Conservation (phyloP, 92 coral and sea anemone species). For the Micromussa lordhowensis region DNA sequence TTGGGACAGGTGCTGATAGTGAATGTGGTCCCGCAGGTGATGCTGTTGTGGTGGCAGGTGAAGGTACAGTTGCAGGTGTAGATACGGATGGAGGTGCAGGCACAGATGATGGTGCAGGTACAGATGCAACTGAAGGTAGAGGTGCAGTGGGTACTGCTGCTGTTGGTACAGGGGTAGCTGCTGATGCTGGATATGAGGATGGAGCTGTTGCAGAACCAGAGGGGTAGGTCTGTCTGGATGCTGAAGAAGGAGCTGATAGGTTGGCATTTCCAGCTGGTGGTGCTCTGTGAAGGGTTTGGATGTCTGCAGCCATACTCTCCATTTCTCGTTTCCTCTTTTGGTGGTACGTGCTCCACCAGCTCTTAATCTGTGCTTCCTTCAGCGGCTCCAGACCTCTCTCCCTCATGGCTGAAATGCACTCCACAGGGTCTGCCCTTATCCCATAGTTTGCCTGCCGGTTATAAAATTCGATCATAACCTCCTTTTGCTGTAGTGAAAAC, state of each 20-base stretch:
- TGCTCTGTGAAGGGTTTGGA: neutral
- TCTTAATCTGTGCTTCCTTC: constrained; percentile 24
- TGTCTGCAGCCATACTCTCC: neutral
- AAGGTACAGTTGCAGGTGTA: neutral
- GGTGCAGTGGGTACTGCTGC: neutral
- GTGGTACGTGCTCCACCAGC: constrained; percentile 55
- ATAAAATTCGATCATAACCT: constrained; percentile 38
- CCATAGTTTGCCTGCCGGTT: constrained; percentile 28
- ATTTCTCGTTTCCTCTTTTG: constrained; percentile 18
- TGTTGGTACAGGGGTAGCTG: neutral
- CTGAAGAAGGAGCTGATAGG: neutral
- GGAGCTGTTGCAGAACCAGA: neutral
- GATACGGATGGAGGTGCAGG: neutral
- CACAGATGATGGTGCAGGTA: neutral
- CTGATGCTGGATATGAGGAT: neutral
- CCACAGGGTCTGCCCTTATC: constrained; percentile 42
- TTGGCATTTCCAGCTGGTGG: neutral
- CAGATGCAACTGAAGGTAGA: neutral
- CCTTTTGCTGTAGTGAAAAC: constrained; percentile 42
- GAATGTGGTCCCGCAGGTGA: neutral
- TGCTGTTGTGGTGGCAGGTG: neutral
- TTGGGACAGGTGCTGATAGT: neutral
- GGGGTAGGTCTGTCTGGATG: neutral
- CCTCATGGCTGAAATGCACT: constrained; percentile 38
- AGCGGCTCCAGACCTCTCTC: constrained; percentile 26